Percentiles rank a stretch among this genome's conserved stretches.
These are phyloP conservation scores for Watsonalla binaria DNA, from an alignment of 2,888 invertebrate genomes.

Conservation along the genomic window DNA sequence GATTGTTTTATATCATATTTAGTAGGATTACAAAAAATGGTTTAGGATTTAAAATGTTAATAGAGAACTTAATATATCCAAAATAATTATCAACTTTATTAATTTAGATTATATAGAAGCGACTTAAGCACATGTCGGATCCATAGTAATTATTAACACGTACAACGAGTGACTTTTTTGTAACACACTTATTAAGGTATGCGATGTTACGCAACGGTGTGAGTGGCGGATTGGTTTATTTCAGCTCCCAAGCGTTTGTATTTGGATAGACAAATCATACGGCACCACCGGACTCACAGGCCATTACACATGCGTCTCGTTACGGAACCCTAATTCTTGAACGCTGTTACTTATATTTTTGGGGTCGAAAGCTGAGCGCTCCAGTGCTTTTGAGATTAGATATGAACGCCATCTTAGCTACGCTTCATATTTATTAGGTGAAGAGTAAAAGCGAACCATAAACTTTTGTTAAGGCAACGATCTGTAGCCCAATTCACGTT, in stretches of 20 bases:
- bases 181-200: background rate
- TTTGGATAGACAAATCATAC: conserved; percentile 4
- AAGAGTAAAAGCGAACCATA: too few species aligned
- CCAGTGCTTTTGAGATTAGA: background rate
- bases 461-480: too few species aligned
- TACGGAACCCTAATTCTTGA: conserved; percentile 17
- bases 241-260: background rate
- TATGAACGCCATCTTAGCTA: background rate
- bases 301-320: conserved; percentile 28
- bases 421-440: background rate
- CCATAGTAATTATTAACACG: too few species aligned
- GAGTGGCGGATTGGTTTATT: background rate
- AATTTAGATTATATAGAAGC: too few species aligned
- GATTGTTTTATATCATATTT: too few species aligned
- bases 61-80: too few species aligned
- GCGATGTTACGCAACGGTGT: background rate
- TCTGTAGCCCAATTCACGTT: too few species aligned
- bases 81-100: too few species aligned
- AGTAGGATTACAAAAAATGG: too few species aligned
- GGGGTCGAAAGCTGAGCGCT: background rate
- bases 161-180: background rate
- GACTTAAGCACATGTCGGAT: too few species aligned
- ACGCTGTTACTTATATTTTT: conserved; percentile 8
- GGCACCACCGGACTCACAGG: conserved; percentile 18
- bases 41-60: too few species aligned